Evolutionary conservation across 2,888 invertebrate species (phyloP), one percentile per base, ranked within the genome.

Genomic region (Teleiodes luculella): DNA sequence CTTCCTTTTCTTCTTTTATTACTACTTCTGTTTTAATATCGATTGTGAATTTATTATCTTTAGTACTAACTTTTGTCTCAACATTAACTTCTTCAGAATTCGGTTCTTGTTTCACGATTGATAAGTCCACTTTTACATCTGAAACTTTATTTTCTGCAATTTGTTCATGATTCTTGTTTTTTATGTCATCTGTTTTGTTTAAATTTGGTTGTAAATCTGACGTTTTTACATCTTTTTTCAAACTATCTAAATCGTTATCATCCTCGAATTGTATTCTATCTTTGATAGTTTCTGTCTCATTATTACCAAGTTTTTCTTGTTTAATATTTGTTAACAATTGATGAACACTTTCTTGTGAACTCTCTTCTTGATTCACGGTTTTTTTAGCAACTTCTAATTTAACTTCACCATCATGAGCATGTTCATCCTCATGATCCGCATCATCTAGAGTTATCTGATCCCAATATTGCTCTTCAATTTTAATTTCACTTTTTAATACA

Each of bases 1-100:
- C 53, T 13, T 36, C 36, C 2, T 36, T 33, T 30, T 53, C 52
- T 30, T 53, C 39, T n/a, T 53, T 53, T 5, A 48, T 39, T 4
- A 14, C 24, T 13, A 37, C n/a, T 24, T 33, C 24, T 20, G 35
- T 48, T 33, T 20, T 10, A 11, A 48, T 18, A 24, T 18, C 6
- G 24, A 4, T 24, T 24, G 3, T 3, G 3, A 24, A 4, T 24
- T 24, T 24, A 47, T 41, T 41, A 2, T 41, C 11, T 3, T 5
- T 11, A 11, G 11, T 20, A 1, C 1, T 7, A 5, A 0, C 18
- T 18, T 41, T 37, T 37, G 14, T 10, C 1, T 16, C 20, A 11
- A 2, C 2, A 11, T 18, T 3, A 8, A 18, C 39, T 11, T 18
- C 18, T 11, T 20, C 39, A 11, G 16, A 10, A 8, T 14, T 14